These are phyloP conservation scores for Hipparchia semele DNA, from an alignment of 2,888 invertebrate species.

Conservation along the genomic window DNA sequence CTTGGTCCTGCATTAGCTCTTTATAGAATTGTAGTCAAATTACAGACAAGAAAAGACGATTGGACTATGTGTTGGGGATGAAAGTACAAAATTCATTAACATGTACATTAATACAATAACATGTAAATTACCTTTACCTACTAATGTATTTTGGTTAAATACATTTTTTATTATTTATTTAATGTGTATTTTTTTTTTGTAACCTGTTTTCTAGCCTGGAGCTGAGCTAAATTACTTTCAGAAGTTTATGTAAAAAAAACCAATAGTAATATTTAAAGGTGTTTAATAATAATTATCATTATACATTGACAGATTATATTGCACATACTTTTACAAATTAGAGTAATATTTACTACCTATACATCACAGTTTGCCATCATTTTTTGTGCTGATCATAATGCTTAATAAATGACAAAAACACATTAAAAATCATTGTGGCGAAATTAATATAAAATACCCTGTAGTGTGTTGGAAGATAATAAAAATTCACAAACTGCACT, in stretches of 20 bases:
- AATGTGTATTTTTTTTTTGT: slow-evolving; percentile 13
- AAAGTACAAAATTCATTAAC: slow-evolving; percentile 25
- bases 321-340: not conserved
- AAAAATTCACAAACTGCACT: slow-evolving; percentile 95
- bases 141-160: slow-evolving; percentile 19
- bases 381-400: slow-evolving; percentile 79
- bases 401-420: slow-evolving; percentile 94
- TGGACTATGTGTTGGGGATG: slow-evolving; percentile 88
- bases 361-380: slow-evolving; percentile 8
- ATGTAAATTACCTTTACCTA: not conserved
- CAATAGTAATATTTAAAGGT: not conserved
- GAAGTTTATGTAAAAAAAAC: not conserved
- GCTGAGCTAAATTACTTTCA: not conserved
- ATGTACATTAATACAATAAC: slow-evolving; percentile 5
- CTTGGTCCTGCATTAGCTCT: slow-evolving; percentile 95
- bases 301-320: not conserved
- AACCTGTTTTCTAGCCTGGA: not conserved
- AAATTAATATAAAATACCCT: slow-evolving; percentile 94
- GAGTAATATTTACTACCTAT: not conserved
- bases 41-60: slow-evolving; percentile 91
- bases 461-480: slow-evolving; percentile 90
- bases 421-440: slow-evolving; percentile 93
- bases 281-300: not conserved
- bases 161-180: slow-evolving; percentile 27
- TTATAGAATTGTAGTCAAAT: slow-evolving; percentile 90